Conservation (phyloP, 2,797 vertebrate species). For the Pipistrellus kuhlii region DNA sequence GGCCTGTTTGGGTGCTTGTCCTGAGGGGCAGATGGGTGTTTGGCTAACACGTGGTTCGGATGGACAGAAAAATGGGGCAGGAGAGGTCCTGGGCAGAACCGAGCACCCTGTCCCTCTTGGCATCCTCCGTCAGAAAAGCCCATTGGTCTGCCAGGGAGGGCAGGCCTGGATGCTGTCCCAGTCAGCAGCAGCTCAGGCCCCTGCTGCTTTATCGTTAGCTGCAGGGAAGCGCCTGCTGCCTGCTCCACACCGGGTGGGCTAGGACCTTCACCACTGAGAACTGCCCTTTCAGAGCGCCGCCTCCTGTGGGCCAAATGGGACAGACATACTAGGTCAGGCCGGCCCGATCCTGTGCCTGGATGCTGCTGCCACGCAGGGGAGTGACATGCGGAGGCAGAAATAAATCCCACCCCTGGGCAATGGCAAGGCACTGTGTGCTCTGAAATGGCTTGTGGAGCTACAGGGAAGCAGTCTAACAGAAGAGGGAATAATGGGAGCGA, state of each 20-base stretch:
- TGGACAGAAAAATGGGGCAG: neutral
- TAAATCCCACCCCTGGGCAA: neutral
- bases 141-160: neutral
- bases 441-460: neutral
- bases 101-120: neutral
- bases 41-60: neutral
- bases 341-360: neutral
- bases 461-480: neutral
- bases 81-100: neutral
- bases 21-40: too few relatives aligned
- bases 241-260: neutral
- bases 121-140: neutral
- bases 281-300: neutral
- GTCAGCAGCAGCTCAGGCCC: too few relatives aligned
- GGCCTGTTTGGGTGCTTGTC: neutral
- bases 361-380: neutral
- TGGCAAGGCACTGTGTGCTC: fast-evolving
- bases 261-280: neutral
- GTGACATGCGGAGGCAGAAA: neutral
- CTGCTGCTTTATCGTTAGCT: neutral
- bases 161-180: neutral
- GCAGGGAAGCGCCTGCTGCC: neutral
- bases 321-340: neutral
- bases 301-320: neutral
- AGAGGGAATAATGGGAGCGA: fast-evolving